Base-by-base conservation (phyloP, 2,113 vertebrate genomes). In the Ploceus nigricollis region DNA sequence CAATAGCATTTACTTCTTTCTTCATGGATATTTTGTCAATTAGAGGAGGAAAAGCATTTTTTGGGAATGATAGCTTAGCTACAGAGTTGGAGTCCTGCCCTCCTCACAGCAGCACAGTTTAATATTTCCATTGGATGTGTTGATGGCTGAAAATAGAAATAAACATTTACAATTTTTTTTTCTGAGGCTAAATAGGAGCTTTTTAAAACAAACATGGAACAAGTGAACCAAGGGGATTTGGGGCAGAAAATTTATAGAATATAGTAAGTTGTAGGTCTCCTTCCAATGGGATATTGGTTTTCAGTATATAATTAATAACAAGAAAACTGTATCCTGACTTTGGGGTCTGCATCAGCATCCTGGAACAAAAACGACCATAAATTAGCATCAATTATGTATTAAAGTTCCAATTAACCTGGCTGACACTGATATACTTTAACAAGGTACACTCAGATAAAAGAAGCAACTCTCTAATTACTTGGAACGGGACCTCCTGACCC, bases 311-410 rank as follows among this genome's bases (percentile, higher is more conserved):
- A 98, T 98, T 98, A 98, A 98, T 98, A 98, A 97, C 96, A 97
- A 98, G 98, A 98, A 98, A 98, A 98, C 92, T 98, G 97, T 98
- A 98, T 97, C 97, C 97, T 95, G 97, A 97, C 97, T 98, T 98
- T 97, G 96, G 97, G 97, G 97, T 97, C 97, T 27, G 64, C 97
- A 96, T 97, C 95, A 97, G 97, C 94, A 97, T 98, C 95, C 94
- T 93, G 94, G 97, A 98, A 98, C 98, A 98, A 98, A 98, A 98
- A 98, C 91, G 87, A 96, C 98, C 98, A 98, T 98, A 98, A 98
- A 98, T 98, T 98, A 98, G 94, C 98, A 98, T 98, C 97, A 98
- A 98, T 98, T 98, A 98, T 98, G 97, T 96, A 98, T 98, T 98
- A 98, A 98, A 98, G 98, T 98, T 98, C 98, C 98, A 98, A 98